Evolutionary conservation across 2,888 invertebrate genomes (phyloP), one percentile per base, ranked within the genome.

Genomic region (Morpho helenor): DNA sequence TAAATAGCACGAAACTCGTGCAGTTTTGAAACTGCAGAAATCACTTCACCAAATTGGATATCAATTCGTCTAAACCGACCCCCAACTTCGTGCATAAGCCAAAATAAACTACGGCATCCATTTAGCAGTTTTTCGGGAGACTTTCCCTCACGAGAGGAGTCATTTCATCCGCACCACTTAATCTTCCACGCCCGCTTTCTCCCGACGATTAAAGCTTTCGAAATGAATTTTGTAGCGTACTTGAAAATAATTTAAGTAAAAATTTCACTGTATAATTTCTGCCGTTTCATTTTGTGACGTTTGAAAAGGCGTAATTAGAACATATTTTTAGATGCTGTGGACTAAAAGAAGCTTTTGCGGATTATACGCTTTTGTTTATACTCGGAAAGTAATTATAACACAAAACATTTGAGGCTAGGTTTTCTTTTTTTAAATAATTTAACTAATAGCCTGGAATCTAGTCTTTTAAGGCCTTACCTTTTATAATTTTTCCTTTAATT

Each of bases 171-270:
- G 41, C 57, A 64, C 49, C 52, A 49, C 64, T 64, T 62, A 62
- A 58, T 64, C 58, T 63, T 56, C 52, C 44, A 40, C 52, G 49
- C 47, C 39, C 43, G 56, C 57, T 52, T 54, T 62, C 52, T 62
- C 61, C 50, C 59, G 50, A 50, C 63, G 63, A 64, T 66, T 66
- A 67, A 65, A 67, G 67, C 60, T 67, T 65, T 66, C 53, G 40
- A 60, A 65, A 65, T 60, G 63, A 61, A 63, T 56, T 59, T 59
- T 56, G 7, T 39, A 60, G 53, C 45, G 56, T 57, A 48, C 60
- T 60, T 51, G 40, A 53, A 56, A 48, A 64, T 64, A 59, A 64
- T 64, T 64, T 64, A 64, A 64, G 62, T 62, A 58, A 60, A 31
- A 58, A 64, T 60, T 60, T 52, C 52, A 41, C 62, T 47, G 52